These are phyloP conservation scores for Glossophaga mutica DNA, from an alignment of 2,797 vertebrate species.

Conservation along the genomic window DNA sequence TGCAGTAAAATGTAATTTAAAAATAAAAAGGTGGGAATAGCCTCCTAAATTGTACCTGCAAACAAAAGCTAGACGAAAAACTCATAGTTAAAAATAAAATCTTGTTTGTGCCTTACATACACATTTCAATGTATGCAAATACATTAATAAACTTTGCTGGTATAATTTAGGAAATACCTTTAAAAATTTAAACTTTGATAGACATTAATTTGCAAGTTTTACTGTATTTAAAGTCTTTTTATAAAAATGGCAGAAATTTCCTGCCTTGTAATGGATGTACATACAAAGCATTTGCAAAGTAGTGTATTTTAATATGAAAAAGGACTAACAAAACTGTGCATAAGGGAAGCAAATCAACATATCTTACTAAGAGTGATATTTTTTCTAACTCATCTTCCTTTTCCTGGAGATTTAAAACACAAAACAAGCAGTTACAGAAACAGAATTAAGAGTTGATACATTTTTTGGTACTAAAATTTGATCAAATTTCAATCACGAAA, in stretches of 20 bases:
- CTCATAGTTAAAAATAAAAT: conserved; percentile 26
- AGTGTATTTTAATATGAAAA: conserved; percentile 70
- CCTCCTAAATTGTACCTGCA: conserved; percentile 72
- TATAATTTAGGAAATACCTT: conserved; percentile 69
- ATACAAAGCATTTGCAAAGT: conserved; percentile 75
- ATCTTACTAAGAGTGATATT: conserved; percentile 75
- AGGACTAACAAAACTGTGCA: conserved; percentile 65
- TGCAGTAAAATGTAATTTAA: conserved; percentile 70
- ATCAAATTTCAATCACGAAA: conserved; percentile 50
- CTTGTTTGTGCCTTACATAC: conserved; percentile 7
- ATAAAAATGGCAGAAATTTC: conserved; percentile 76
- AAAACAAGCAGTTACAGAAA: conserved; percentile 71
- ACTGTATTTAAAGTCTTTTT: conserved; percentile 72
- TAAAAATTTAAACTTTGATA: conserved; percentile 52
- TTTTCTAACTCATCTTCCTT: conserved; percentile 75
- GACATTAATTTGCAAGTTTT: conserved; percentile 47
- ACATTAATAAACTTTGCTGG: conserved; percentile 58
- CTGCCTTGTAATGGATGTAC: conserved; percentile 77
- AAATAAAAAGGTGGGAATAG: conserved; percentile 40
- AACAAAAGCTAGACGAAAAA: conserved; percentile 42
- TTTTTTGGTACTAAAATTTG: conserved; percentile 57
- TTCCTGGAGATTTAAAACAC: conserved; percentile 72
- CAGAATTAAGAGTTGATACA: conserved; percentile 48
- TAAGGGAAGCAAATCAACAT: conserved; percentile 61
- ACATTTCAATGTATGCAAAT: background rate